Percentiles rank a stretch among this genome's conserved stretches.
Conservation (phyloP, 1,140 invertebrate species). For the Eubasilissa regina region DNA sequence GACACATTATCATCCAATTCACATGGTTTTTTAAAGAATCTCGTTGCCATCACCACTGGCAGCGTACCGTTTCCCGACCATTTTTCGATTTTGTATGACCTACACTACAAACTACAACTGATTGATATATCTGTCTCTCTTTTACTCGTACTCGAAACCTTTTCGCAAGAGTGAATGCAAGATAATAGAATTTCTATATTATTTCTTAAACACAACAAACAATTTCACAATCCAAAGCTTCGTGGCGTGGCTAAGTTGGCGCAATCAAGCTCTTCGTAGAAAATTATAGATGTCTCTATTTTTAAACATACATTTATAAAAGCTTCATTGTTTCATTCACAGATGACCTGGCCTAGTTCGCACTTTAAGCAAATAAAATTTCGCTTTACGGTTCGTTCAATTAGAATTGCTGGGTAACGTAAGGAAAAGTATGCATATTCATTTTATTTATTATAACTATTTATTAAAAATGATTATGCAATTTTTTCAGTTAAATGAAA, state of each 20-base stretch:
- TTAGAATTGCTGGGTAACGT: no score
- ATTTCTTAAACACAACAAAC: conserved; percentile 43
- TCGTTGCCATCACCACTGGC: conserved; percentile 31
- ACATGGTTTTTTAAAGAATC: conserved; percentile 45
- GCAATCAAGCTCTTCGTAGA: neutral
- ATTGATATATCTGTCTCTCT: conserved; percentile 40
- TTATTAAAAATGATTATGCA: no score
- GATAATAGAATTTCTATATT: conserved; percentile 42
- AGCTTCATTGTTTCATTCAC: neutral
- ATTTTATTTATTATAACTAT: no score
- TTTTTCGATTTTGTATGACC: conserved; percentile 45
- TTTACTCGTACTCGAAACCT: conserved; percentile 5
- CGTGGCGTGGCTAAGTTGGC: conserved; percentile 9
- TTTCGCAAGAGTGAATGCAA: conserved; percentile 41
- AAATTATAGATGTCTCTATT: conserved; percentile 16
- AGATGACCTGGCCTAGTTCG: neutral
- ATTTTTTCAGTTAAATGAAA: no score
- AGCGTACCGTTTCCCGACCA: conserved; percentile 41
- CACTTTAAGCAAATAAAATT: no score
- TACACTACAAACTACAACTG: neutral
- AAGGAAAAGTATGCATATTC: no score
- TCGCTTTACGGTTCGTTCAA: no score
- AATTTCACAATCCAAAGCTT: conserved; percentile 23
- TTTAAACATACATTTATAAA: neutral
- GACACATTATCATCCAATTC: conserved; percentile 43